Conservation (phyloP, 2,888 invertebrate species). For the Noctua pronuba region DNA sequence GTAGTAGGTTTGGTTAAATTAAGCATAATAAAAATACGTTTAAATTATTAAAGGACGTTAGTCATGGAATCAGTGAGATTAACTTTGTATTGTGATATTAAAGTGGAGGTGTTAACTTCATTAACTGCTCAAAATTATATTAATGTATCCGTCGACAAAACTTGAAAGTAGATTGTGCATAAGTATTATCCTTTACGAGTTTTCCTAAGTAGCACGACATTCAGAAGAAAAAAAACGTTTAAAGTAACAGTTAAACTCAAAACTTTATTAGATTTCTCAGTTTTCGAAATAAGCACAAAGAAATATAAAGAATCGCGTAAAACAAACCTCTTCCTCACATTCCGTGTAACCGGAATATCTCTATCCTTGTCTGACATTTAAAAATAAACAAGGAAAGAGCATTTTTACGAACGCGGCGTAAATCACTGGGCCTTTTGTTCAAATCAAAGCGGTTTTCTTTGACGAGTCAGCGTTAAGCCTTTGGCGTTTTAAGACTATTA, state of each 20-base stretch:
- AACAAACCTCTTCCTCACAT: constrained; percentile 37
- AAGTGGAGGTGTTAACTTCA: neutral
- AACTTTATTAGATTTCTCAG: neutral
- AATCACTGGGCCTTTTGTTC: constrained; percentile 63
- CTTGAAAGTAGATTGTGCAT: constrained; percentile 25
- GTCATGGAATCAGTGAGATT: neutral
- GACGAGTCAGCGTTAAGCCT: constrained; percentile 52
- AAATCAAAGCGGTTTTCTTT: constrained; percentile 66
- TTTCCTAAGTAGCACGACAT: neutral
- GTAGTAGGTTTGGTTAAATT: neutral
- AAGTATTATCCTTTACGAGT: neutral
- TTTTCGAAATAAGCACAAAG: neutral
- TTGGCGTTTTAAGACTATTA: constrained; percentile 36
- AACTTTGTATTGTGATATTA: neutral
- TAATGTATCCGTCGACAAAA: constrained; percentile 32
- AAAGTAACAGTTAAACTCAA: neutral
- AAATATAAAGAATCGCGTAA: constrained; percentile 25
- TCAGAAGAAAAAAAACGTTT: neutral
- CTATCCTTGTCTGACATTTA: constrained; percentile 53
- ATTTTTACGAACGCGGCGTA: constrained; percentile 59
- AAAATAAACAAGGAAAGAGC: constrained; percentile 57
- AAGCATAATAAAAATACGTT: neutral
- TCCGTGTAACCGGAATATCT: constrained; percentile 44
- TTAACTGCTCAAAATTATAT: neutral
- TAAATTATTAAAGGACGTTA: neutral